These are phyloP conservation scores for Mylabris phalerata DNA, from an alignment of 1,140 invertebrate species.

Conservation along the genomic window DNA sequence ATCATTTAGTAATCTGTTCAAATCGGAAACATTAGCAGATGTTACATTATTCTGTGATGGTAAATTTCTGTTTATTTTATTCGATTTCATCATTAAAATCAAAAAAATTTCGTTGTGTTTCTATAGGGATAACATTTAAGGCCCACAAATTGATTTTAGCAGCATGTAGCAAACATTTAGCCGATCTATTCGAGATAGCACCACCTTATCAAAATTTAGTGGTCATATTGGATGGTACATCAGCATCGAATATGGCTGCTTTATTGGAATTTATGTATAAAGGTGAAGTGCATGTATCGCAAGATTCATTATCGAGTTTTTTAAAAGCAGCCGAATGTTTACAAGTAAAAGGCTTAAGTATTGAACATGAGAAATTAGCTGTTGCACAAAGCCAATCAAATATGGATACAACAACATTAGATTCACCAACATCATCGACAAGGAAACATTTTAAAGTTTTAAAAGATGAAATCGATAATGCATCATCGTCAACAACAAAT, in stretches of 20 bases:
- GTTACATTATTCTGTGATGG: slow-evolving; percentile 86
- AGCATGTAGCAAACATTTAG: slow-evolving; percentile 90
- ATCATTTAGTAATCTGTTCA: slow-evolving; percentile 80
- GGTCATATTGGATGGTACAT: slow-evolving; percentile 82
- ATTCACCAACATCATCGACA: slow-evolving; percentile 23
- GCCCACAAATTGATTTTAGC: slow-evolving; percentile 82
- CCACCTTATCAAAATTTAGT: slow-evolving; percentile 73
- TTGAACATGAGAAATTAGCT: slow-evolving; percentile 67
- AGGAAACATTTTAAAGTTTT: slow-evolving; percentile 24
- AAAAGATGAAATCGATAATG: slow-evolving; percentile 39
- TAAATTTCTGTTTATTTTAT: slow-evolving; percentile 44
- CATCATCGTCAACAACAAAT: slow-evolving; percentile 25
- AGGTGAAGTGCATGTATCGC: slow-evolving; percentile 84
- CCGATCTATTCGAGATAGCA: slow-evolving; percentile 83
- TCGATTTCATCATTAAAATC: not conserved
- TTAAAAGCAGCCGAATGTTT: slow-evolving; percentile 84
- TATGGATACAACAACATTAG: slow-evolving; percentile 26
- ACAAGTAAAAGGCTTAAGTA: slow-evolving; percentile 74
- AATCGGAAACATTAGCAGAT: slow-evolving; percentile 83
- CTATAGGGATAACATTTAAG: slow-evolving; percentile 80
- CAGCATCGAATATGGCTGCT: slow-evolving; percentile 80
- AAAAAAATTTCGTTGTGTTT: slow-evolving; percentile 9
- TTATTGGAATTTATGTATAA: slow-evolving; percentile 91
- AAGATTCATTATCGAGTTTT: slow-evolving; percentile 81
- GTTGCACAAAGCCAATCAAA: slow-evolving; percentile 55